These are phyloP conservation scores for Oxyruncus cristatus DNA, from an alignment of 2,113 vertebrate genomes.

Conservation along the genomic window DNA sequence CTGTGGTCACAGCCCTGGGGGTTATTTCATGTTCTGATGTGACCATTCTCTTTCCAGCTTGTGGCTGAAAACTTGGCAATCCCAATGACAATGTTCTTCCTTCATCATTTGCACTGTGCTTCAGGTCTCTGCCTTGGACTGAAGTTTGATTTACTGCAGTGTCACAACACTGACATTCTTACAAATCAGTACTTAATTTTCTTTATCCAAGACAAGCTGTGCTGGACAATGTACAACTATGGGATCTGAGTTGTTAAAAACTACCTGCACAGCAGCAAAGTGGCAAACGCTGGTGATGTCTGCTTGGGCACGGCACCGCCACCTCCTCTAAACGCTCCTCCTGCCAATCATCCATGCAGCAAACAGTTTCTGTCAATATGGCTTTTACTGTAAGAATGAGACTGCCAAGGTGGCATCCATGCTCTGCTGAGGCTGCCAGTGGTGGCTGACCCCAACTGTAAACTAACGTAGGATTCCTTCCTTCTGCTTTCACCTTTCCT, in stretches of 20 bases:
- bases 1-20: neutral
- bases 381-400: neutral
- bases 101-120: neutral
- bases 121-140: neutral
- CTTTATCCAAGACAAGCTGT: neutral
- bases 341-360: neutral
- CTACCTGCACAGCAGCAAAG: neutral
- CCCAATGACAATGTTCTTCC: neutral
- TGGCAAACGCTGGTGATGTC: accelerated
- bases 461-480: neutral
- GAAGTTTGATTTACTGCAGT: neutral
- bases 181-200: neutral
- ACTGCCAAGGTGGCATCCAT: neutral
- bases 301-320: neutral
- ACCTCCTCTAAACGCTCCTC: neutral
- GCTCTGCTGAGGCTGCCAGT: neutral
- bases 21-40: neutral
- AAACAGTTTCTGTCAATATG: neutral
- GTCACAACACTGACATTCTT: neutral
- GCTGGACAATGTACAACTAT: neutral
- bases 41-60: neutral
- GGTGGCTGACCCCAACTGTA: neutral
- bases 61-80: neutral
- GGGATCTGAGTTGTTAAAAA: neutral
- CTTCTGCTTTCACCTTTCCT: neutral